Evolutionary conservation across 2,797 vertebrate genomes (phyloP), one percentile per base, ranked within the genome.

Genomic region (Vultur gryphus): DNA sequence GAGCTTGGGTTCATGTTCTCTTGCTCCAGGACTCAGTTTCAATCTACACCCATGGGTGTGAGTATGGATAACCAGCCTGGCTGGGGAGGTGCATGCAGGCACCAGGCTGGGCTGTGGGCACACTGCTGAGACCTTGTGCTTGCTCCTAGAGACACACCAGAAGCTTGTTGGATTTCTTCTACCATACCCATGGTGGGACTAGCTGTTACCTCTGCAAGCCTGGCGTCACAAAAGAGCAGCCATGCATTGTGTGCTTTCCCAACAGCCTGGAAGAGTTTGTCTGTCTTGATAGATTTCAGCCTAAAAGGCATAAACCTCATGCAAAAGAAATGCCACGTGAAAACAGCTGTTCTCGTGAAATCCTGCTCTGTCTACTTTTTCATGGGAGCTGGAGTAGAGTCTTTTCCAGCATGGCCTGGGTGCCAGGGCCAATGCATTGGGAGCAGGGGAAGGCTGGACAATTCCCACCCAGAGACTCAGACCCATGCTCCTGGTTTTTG

Each of bases 31-130:
- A 43, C 17, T 2, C 17, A 2, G 26, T 75, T 89, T 59, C 54
- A 54, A 2, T 25, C 55, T 37, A 58, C 11, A 25, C 21, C 59
- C 3, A 0, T 24, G 48, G 23, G 18, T 28, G 11, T n/a, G 29
- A 33, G 8, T 26, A 26, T 9, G 25, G 66, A 75, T 25, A 43
- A 69, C 19, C 70, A 76, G 3, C 17, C 39, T 43, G n/a, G 29
- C 15, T 72, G 49, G n/a, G 20, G 29, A 83, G 10, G 3, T n/a
- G 23, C 14, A n/a, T 0, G 0, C 16, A 65, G 9, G 41, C 66
- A 86, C 19, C n/a, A 48, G 62, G 8, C 35, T 57, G 57, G 29
- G 59, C 73, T 55, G 43, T 7, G 26, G 23, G 9, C 37, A n/a
- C 19, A 1, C 24, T 75, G n/a, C 54, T 64, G 71, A 79, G 46